Base-by-base conservation (phyloP, 2,888 invertebrate species). In the Pediacus dermestoides region DNA sequence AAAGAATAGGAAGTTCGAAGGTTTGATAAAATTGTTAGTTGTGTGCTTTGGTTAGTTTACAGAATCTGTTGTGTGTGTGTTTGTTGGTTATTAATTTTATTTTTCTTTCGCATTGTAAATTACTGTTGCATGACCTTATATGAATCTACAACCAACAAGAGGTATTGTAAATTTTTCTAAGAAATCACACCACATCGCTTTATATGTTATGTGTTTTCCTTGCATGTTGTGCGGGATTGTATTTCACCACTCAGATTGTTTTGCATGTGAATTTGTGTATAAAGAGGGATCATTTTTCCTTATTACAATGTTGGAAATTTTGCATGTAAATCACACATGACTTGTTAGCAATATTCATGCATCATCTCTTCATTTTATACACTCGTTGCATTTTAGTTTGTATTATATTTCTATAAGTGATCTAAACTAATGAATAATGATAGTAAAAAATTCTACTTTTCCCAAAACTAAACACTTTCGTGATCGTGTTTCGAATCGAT, bases 231-330 rank as follows among this genome's bases (percentile, higher is more conserved):
- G 22, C 11, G 16, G 13, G 31, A 31, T 38, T 34, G 28, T 16
- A 33, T 41, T 37, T 38, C 44, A 28, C 40, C 33, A 44, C 34
- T 34, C 26, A 18, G 21, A 35, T 37, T 44, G 31, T 35, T 30
- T 44, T 38, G 45, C 42, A 36, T 34, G 45, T n/a, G 21, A n/a
- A 7, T 18, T 18, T n/a, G 21, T 18, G n/a, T 18, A 18, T 18
- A 18, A 7, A n/a, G 21, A n/a, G 6, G 21, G n/a, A 18, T 18
- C 6, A 7, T 18, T 18, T 18, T 18, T 18, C 6, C n/a, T n/a
- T 18, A 7, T 18, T 18, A 6, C n/a, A 18, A n/a, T n/a, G n/a
- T n/a, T n/a, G n/a, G n/a, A n/a, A n/a, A 6, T 18, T 18, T 18
- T 18, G 21, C 21, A 18, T 18, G 21, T n/a, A 18, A 7, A 7